phyloP scores from a whole-genome alignment of 2,888 invertebrate genomes.

The Incurvaria masculella region DNA sequence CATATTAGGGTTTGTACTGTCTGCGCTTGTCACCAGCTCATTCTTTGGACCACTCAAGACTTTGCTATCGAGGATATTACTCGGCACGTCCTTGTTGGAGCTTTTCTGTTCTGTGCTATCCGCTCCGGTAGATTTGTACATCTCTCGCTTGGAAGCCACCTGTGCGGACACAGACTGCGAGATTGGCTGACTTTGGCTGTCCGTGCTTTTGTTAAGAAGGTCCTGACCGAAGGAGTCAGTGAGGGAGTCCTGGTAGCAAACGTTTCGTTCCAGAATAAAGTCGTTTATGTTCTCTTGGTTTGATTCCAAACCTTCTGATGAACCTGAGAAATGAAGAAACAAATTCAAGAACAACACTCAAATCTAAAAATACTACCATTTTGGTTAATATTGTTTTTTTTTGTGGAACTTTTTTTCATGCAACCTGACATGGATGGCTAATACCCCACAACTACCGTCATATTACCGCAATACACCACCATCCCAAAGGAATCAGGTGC shows the following conservation, averaged over 20 bases:
- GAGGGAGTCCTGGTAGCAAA: slow-evolving; percentile 49
- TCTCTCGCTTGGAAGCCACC: slow-evolving; percentile 28
- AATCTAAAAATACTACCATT: background rate
- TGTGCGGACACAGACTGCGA: slow-evolving; percentile 18
- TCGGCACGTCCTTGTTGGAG: slow-evolving; percentile 35
- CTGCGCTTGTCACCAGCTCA: slow-evolving; percentile 32
- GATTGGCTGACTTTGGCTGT: slow-evolving; percentile 31
- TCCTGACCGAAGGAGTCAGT: slow-evolving; percentile 47
- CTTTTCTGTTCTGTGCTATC: slow-evolving; percentile 43
- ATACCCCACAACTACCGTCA: too few relatives aligned
- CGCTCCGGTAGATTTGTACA: slow-evolving; percentile 27
- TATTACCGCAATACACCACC: too few relatives aligned
- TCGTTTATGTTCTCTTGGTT: slow-evolving; percentile 46
- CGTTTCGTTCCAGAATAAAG: slow-evolving; percentile 45
- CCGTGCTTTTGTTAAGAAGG: slow-evolving; percentile 35
- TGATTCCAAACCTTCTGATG: slow-evolving; percentile 41
- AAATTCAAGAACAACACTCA: background rate
- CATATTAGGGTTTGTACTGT: slow-evolving; percentile 45
- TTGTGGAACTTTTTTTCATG: too few relatives aligned
- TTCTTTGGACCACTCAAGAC: slow-evolving; percentile 22
- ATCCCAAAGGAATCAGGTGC: too few relatives aligned
- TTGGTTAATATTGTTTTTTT: too few relatives aligned
- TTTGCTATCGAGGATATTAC: slow-evolving; percentile 40
- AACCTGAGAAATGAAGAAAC: slow-evolving; percentile 25
- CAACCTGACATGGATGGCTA: too few relatives aligned